Percentiles rank a stretch among this genome's conserved stretches.
phyloP scores from a whole-genome alignment of 2,888 invertebrate genomes.

The Cheilosia vernalis region DNA sequence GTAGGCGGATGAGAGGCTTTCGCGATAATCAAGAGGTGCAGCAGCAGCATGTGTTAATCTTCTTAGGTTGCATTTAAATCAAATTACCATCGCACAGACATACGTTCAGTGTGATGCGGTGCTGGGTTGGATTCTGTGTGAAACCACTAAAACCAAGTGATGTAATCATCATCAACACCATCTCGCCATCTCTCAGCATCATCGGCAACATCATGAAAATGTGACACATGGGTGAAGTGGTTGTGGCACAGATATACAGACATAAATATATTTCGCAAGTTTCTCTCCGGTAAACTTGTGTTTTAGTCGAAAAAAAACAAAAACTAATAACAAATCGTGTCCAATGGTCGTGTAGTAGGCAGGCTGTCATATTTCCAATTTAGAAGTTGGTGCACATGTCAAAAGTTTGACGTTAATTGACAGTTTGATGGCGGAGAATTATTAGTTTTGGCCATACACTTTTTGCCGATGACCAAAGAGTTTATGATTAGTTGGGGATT shows the following conservation, averaged over 20 bases:
- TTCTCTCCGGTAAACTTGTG: constrained; percentile 29
- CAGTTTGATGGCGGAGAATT: constrained; percentile 60
- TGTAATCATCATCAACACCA: constrained; percentile 62
- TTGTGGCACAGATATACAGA: constrained; percentile 16
- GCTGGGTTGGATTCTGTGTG: constrained; percentile 51
- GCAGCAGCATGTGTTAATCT: constrained; percentile 50
- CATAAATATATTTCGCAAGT: constrained; percentile 46
- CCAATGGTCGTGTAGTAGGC: constrained; percentile 38
- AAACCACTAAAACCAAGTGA: constrained; percentile 69
- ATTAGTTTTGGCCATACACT: constrained; percentile 13
- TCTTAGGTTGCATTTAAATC: constrained; percentile 51
- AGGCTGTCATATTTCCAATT: constrained; percentile 60
- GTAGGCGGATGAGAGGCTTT: background rate
- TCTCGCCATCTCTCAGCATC: background rate
- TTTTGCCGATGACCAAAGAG: constrained; percentile 47
- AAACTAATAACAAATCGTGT: constrained; percentile 39
- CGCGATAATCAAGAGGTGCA: background rate
- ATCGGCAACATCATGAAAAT: constrained; percentile 45
- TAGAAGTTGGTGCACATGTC: constrained; percentile 66
- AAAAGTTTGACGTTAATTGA: constrained; percentile 69
- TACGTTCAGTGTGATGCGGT: constrained; percentile 28
- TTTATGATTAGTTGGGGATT: constrained; percentile 50
- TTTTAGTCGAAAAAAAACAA: background rate
- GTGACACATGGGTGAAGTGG: constrained; percentile 62
- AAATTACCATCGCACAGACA: constrained; percentile 44